These are phyloP conservation scores for Palaemon carinicauda DNA, from an alignment of 1,140 invertebrate genomes.

Conservation along the genomic window DNA sequence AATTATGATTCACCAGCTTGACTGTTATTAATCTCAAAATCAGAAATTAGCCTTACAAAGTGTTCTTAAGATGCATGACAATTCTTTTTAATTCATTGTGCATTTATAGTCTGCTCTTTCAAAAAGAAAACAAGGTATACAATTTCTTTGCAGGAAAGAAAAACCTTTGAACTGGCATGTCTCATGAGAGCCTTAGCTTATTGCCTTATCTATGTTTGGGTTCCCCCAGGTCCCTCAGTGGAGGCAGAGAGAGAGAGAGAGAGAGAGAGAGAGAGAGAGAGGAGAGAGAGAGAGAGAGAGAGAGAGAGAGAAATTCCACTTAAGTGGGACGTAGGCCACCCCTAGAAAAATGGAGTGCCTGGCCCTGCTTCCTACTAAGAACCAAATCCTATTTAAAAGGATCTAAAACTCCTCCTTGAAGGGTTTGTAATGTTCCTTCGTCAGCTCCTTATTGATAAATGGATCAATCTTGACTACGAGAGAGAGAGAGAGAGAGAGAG, in stretches of 20 bases:
- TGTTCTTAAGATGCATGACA: too few relatives aligned
- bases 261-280: neutral
- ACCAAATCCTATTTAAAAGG: neutral
- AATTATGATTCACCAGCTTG: too few relatives aligned
- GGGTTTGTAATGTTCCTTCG: neutral
- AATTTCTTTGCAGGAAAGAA: too few relatives aligned
- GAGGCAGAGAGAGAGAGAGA: neutral
- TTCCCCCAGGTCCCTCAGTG: too few relatives aligned
- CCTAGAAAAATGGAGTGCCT: neutral
- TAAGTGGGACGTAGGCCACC: neutral
- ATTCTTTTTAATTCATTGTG: too few relatives aligned
- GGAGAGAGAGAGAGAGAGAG: neutral
- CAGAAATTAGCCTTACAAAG: too few relatives aligned
- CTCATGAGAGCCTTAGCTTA: neutral
- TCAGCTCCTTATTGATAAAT: neutral
- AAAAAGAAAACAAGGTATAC: too few relatives aligned
- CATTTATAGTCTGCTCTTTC: too few relatives aligned
- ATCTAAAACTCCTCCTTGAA: neutral
- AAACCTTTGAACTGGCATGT: too few relatives aligned
- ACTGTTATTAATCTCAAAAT: too few relatives aligned
- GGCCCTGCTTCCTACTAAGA: too few relatives aligned
- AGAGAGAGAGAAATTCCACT: neutral
- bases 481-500: slow-evolving; percentile 18
- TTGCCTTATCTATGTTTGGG: too few relatives aligned
- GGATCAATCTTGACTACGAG: neutral